These are phyloP conservation scores for Xiphorhynchus elegans DNA, from an alignment of 2,113 vertebrate species.

Conservation along the genomic window DNA sequence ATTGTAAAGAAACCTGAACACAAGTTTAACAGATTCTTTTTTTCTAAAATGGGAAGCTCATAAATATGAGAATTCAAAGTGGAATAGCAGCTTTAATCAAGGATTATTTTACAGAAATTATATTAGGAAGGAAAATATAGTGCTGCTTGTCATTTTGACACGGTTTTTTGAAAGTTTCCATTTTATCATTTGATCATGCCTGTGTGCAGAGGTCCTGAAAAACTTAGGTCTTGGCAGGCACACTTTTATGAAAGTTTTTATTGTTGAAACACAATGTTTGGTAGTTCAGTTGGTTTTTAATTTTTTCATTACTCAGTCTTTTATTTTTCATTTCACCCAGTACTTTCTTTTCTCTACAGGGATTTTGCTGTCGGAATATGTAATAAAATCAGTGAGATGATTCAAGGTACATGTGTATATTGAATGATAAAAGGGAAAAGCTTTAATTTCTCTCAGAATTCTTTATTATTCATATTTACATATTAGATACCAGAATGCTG, in stretches of 20 bases:
- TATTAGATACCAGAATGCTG: background rate
- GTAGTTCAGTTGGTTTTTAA: background rate
- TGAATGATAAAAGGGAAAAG: background rate
- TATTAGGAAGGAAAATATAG: background rate
- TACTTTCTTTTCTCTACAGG: slow-evolving; percentile 74
- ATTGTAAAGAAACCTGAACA: background rate
- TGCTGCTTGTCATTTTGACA: background rate
- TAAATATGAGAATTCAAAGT: background rate
- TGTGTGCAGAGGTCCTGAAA: background rate
- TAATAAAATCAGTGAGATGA: slow-evolving; percentile 99
- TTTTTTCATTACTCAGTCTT: background rate
- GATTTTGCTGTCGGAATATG: slow-evolving; percentile 98
- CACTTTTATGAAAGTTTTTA: background rate
- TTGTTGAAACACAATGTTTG: background rate
- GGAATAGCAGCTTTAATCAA: background rate
- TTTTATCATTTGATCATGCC: background rate
- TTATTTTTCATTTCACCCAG: background rate
- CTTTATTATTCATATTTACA: background rate
- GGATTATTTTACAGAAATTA: background rate
- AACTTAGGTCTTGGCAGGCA: background rate
- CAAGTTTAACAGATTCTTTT: background rate
- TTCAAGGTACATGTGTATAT: slow-evolving; percentile 86
- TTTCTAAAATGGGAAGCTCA: background rate
- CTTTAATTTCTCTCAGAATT: background rate
- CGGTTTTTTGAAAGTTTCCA: background rate